phyloP scores from a whole-genome alignment of 2,797 vertebrate genomes.

The Syndactyla subalaris region DNA sequence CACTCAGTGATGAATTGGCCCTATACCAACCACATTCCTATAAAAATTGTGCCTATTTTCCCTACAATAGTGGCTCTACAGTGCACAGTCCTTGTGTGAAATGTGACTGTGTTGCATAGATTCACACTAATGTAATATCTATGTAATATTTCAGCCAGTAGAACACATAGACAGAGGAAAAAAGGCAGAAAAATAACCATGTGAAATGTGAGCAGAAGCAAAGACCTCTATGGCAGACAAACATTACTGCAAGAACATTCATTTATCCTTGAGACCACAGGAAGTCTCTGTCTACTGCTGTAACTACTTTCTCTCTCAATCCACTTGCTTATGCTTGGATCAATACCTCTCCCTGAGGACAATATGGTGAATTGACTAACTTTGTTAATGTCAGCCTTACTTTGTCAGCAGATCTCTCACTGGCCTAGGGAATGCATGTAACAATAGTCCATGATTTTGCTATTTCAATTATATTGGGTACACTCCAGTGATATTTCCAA shows the following conservation, averaged over 20 bases:
- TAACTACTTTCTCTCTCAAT: not conserved
- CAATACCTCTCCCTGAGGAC: not conserved
- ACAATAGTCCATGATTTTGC: not conserved
- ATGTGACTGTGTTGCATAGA: not conserved
- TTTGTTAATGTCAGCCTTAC: not conserved
- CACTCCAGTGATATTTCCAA: not conserved
- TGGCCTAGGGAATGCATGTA: not conserved
- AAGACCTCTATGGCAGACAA: not conserved
- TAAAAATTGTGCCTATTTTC: not conserved
- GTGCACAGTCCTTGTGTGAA: not conserved
- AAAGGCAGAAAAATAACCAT: not conserved
- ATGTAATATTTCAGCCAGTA: not conserved
- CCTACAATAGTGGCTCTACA: not conserved
- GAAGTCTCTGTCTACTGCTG: not conserved
- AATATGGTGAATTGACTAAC: not conserved
- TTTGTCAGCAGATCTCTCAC: not conserved
- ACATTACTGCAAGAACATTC: not conserved
- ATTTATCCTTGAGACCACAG: not conserved
- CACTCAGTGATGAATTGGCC: not conserved
- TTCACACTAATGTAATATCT: not conserved
- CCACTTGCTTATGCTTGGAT: not conserved
- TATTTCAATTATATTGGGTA: not conserved
- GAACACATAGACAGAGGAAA: not conserved
- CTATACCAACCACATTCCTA: not conserved
- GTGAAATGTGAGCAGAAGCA: not conserved